Base-by-base conservation (phyloP, 2,113 vertebrate species). In the Peromyscus leucopus region DNA sequence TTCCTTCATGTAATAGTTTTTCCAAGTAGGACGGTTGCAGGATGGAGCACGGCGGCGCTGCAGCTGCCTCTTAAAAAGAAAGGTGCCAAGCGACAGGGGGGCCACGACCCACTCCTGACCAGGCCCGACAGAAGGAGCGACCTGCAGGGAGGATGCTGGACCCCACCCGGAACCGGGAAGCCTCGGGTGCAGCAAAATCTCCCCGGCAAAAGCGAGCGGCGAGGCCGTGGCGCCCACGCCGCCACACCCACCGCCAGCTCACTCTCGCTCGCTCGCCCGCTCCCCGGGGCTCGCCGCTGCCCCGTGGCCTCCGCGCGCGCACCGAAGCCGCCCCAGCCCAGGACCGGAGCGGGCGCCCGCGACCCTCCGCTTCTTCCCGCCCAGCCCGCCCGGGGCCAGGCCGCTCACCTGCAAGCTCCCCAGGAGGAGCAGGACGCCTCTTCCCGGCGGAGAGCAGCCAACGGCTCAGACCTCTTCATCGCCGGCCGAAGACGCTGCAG, bases 201-300 rank as follows among this genome's bases (percentile, higher is more conserved):
- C 31, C 78, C 33, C 79, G 0, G 80, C 55, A 1, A n/a, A 19
- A 39, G n/a, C 61, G 28, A 42, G 8, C 36, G 0, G 6, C 12
- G 22, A 57, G 76, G 59, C 71, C 88, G 42, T 42, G 5, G 2
- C 46, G 48, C 2, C 86, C 94, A 71, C 76, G 63, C 94, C 96
- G 97, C 98, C 98, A 98, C 98, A 98, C 98, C 98, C 96, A 97
- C 96, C 87, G n/a, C 51, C 22, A 11, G 95, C 42, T 71, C 69
- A 80, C 80, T 7, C 80, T 7, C 36, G 65, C 67, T 6, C 42
- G 42, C 57, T 6, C 67, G 84, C 72, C 0, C 36, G 22, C 48
- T 82, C 21, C 85, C 16, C 28, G 75, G 15, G 82, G n/a, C 36
- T 19, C 26, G 0, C 51, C 33, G 21, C 22, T 42, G 76, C 74